Conservation (phyloP, 1,140 invertebrate species). For the Lucilia cuprina region DNA sequence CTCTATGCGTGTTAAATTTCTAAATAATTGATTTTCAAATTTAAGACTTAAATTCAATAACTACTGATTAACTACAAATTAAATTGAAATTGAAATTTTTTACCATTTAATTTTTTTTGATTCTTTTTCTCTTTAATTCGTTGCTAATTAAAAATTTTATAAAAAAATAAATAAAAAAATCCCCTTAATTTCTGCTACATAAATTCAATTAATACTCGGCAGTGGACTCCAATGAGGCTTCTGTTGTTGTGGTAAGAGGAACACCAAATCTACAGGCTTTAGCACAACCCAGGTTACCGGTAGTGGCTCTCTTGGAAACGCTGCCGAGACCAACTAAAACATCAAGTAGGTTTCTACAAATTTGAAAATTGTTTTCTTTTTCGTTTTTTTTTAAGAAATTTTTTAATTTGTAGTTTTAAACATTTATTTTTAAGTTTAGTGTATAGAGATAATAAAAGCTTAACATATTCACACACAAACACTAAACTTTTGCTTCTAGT, state of each 20-base stretch:
- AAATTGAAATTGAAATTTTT: not conserved
- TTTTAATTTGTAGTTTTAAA: slow-evolving; percentile 20
- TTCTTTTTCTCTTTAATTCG: not conserved
- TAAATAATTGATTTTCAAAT: too few relatives aligned
- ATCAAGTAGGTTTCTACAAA: slow-evolving; percentile 58
- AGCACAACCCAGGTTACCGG: slow-evolving; percentile 54
- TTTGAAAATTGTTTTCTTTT: not conserved
- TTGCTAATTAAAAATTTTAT: not conserved
- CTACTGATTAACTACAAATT: not conserved
- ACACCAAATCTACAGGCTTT: slow-evolving; percentile 31
- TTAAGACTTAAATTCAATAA: not conserved
- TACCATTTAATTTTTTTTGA: not conserved
- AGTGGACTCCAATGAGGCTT: slow-evolving; percentile 45
- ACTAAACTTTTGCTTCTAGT: too few relatives aligned
- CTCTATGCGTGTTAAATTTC: too few relatives aligned
- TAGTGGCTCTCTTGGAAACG: slow-evolving; percentile 60
- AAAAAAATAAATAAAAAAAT: slow-evolving; percentile 13
- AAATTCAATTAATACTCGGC: slow-evolving; percentile 33
- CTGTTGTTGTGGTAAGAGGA: slow-evolving; percentile 38
- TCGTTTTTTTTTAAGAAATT: not conserved
- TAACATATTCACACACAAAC: not conserved
- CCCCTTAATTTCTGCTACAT: not conserved
- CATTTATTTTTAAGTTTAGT: not conserved
- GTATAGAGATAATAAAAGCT: not conserved
- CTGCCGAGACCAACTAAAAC: slow-evolving; percentile 60